phyloP scores from a whole-genome alignment of 2,113 vertebrate genomes.

The Thalassarche chlororhynchos region DNA sequence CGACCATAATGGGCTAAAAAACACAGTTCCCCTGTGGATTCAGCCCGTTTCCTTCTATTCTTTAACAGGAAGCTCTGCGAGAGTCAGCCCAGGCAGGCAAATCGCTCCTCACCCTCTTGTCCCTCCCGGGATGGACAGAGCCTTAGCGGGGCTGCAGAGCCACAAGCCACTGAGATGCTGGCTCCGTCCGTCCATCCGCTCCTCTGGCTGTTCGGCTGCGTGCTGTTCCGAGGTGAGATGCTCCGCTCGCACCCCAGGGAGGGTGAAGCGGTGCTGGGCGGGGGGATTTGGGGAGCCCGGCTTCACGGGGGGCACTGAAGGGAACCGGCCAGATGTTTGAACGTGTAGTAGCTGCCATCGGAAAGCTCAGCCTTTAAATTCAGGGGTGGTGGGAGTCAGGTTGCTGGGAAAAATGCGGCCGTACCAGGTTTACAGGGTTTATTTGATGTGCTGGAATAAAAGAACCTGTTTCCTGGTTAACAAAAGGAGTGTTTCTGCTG shows the following conservation, averaged over 20 bases:
- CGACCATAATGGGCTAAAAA: conserved; percentile 48
- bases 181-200: neutral
- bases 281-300: neutral
- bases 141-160: neutral
- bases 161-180: conserved; percentile 37
- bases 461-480: neutral
- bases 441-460: neutral
- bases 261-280: accelerated
- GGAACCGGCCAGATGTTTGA: accelerated
- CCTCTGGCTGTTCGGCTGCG: conserved; percentile 46
- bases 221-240: conserved; percentile 75
- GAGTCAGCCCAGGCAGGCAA: conserved; percentile 64
- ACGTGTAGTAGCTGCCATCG: accelerated
- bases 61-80: conserved; percentile 82
- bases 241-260: accelerated
- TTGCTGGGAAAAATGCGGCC: neutral
- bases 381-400: neutral
- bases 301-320: neutral
- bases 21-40: conserved; percentile 71
- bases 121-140: conserved; percentile 70
- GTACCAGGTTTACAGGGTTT: neutral
- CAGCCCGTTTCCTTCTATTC: conserved; percentile 88
- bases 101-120: conserved; percentile 15
- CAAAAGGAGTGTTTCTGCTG: neutral
- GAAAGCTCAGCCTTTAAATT: neutral